Percentiles rank a stretch among this genome's conserved stretches.
Evolutionary conservation across 92 coral and sea anemone genomes (phyloP).

Genomic region (Epizoanthus illoricatus): DNA sequence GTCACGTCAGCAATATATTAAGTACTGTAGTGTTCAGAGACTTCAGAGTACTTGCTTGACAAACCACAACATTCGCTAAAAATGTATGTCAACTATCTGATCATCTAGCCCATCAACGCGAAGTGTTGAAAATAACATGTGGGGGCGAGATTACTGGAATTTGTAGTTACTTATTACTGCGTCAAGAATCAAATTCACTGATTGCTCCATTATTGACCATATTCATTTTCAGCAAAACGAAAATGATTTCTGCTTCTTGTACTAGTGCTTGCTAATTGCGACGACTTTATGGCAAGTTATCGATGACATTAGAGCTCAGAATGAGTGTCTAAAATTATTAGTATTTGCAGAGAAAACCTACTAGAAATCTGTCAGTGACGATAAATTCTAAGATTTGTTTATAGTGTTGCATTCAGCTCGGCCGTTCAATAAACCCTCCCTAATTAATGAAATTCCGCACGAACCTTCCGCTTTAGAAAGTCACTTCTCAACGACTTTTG

Average conservation of each 20-base stretch:
- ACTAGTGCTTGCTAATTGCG: neutral
- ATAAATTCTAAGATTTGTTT: conserved; percentile 11
- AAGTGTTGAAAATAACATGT: neutral
- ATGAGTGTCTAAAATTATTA: neutral
- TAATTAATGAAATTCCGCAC: conserved; percentile 70
- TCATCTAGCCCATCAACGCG: neutral
- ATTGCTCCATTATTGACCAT: neutral
- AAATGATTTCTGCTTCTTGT: neutral
- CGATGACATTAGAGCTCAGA: neutral
- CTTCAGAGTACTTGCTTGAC: neutral
- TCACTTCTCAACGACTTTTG: neutral
- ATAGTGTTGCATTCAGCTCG: neutral
- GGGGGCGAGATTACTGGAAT: conserved; percentile 21
- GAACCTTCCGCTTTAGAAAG: conserved; percentile 40
- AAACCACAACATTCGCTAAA: conserved; percentile 7
- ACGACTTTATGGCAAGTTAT: neutral
- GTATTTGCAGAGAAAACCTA: neutral
- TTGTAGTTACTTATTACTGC: neutral
- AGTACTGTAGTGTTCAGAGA: neutral
- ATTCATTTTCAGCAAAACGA: conserved; percentile 17
- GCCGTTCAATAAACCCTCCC: conserved; percentile 49
- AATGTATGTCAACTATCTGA: neutral
- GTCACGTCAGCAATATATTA: conserved; percentile 24
- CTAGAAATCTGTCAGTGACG: conserved; percentile 37
- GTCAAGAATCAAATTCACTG: neutral